Conservation (phyloP, 2,797 vertebrate species). For the Pseudochirops cupreus region DNA sequence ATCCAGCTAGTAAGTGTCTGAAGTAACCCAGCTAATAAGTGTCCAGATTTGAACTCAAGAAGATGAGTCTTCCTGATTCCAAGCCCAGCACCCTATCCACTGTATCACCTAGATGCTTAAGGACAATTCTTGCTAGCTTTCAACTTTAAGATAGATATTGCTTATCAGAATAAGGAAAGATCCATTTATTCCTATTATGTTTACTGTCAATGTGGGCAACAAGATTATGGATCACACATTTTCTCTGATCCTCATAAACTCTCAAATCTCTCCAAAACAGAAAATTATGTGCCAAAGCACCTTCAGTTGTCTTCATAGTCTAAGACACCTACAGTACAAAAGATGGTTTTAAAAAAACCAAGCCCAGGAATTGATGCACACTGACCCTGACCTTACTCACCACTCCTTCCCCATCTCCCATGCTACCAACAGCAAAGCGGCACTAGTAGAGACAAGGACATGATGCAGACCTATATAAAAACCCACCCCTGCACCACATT, state of each 20-base stretch:
- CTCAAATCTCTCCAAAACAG: not conserved
- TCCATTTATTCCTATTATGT: not conserved
- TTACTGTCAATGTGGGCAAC: not conserved
- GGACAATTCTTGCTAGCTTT: not conserved
- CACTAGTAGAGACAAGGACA: not conserved
- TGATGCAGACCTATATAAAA: not conserved
- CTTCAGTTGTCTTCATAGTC: not conserved
- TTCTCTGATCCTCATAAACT: too few species aligned
- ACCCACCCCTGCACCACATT: not conserved
- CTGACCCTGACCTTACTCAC: not conserved
- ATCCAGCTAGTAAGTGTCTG: too few species aligned
- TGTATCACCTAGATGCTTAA: not conserved
- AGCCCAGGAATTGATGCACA: not conserved
- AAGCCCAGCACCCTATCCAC: too few species aligned
- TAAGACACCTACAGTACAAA: not conserved
- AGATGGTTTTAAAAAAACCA: not conserved
- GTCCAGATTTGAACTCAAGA: too few species aligned
- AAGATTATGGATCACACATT: not conserved
- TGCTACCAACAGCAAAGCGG: not conserved
- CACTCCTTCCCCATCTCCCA: not conserved
- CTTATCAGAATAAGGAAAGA: not conserved
- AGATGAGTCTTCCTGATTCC: too few species aligned
- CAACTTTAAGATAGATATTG: not conserved
- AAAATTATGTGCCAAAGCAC: not conserved
- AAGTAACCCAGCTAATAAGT: too few species aligned